These are phyloP conservation scores for Drosophila mayri DNA, from an alignment of 1,140 invertebrate genomes.

Conservation along the genomic window DNA sequence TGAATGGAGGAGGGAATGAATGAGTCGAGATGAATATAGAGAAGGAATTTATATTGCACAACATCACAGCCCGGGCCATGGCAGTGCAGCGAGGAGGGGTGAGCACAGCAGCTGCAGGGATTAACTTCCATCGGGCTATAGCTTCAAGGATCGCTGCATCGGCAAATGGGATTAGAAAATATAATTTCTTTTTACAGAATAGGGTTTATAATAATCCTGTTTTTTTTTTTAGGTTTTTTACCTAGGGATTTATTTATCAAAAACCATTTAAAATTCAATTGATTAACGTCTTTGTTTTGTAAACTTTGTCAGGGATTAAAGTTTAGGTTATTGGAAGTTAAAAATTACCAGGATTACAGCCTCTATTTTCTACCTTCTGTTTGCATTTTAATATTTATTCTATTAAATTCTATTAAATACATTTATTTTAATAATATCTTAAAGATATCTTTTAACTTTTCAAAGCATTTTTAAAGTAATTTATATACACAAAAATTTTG, in stretches of 20 bases:
- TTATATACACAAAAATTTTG: too few species aligned
- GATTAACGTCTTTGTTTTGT: not conserved
- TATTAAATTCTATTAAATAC: too few species aligned
- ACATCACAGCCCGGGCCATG: conserved; percentile 24
- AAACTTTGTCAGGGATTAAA: not conserved
- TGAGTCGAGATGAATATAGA: conserved; percentile 67
- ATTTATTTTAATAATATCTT: too few species aligned
- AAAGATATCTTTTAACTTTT: too few species aligned
- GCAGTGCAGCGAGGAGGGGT: conserved; percentile 21
- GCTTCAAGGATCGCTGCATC: conserved; percentile 6
- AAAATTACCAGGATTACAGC: not conserved
- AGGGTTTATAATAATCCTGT: not conserved
- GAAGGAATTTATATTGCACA: conserved; percentile 78
- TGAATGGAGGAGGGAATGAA: conserved; percentile 59
- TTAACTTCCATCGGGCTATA: not conserved
- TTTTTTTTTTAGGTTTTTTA: too few species aligned
- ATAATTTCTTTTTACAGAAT: not conserved
- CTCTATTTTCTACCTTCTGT: not conserved
- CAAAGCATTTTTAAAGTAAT: too few species aligned
- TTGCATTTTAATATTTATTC: not conserved
- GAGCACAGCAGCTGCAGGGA: not conserved
- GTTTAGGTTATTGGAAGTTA: not conserved
- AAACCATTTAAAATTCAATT: not conserved
- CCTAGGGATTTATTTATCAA: not conserved
- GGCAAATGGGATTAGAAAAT: conserved; percentile 9